These are phyloP conservation scores for Macrotis lagotis DNA, from an alignment of 2,113 vertebrate species.

Conservation along the genomic window DNA sequence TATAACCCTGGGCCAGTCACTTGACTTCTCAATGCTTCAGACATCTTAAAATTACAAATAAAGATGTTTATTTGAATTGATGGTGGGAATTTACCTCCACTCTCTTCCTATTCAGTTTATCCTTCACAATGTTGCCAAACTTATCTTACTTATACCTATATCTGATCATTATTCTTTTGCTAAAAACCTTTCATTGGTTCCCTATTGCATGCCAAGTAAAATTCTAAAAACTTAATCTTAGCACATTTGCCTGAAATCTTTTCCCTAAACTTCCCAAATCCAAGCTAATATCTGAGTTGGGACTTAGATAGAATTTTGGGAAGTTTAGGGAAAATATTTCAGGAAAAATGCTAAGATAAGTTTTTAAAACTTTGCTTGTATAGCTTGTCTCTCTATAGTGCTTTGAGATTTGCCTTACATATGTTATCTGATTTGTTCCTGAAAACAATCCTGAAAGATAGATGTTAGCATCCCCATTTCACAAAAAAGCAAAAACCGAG, in stretches of 20 bases:
- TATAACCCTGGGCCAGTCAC: conserved; percentile 22
- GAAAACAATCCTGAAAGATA: too few relatives aligned
- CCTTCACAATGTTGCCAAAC: not conserved
- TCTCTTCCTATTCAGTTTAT: not conserved
- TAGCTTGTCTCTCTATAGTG: too few relatives aligned
- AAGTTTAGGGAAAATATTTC: too few relatives aligned
- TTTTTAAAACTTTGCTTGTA: too few relatives aligned
- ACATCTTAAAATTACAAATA: not conserved
- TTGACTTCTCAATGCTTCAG: not conserved
- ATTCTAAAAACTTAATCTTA: not conserved
- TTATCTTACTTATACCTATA: not conserved
- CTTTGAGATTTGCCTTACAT: too few relatives aligned
- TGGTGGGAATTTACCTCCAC: not conserved
- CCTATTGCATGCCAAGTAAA: not conserved
- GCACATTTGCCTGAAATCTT: not conserved
- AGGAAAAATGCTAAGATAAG: too few relatives aligned
- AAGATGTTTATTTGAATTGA: not conserved
- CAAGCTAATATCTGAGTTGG: too few relatives aligned
- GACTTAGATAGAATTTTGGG: too few relatives aligned
- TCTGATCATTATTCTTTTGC: conserved; percentile 5
- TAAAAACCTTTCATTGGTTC: conserved; percentile 19
- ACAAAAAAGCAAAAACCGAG: too few relatives aligned
- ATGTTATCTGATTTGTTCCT: too few relatives aligned
- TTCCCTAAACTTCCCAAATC: not conserved
- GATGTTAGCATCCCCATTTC: too few relatives aligned